Percentiles rank a stretch among this genome's conserved stretches.
phyloP scores from a whole-genome alignment of 2,113 vertebrate species.

The Bombycilla garrulus region DNA sequence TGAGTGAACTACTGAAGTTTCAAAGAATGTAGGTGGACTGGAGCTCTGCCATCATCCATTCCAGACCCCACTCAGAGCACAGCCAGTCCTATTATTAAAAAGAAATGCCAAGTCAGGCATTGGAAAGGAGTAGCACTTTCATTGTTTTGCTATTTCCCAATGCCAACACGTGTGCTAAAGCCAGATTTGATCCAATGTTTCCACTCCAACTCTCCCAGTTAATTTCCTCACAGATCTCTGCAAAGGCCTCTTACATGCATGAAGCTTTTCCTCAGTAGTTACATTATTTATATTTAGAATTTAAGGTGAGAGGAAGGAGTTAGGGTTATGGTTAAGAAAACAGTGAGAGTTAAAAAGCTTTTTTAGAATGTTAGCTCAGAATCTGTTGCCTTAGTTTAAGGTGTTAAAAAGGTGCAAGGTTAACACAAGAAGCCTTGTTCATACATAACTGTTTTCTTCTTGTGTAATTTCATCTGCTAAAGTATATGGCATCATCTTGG shows the following conservation, averaged over 20 bases:
- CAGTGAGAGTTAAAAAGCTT: neutral
- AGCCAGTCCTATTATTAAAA: neutral
- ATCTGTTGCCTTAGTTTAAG: neutral
- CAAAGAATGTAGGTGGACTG: neutral
- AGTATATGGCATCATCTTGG: neutral
- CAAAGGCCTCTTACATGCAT: neutral
- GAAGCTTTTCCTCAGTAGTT: neutral
- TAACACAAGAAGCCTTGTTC: neutral
- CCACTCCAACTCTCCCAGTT: neutral
- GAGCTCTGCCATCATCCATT: neutral
- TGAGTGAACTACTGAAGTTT: neutral
- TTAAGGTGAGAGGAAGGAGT: neutral
- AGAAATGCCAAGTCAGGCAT: neutral
- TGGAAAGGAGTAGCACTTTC: accelerated
- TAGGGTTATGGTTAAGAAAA: neutral
- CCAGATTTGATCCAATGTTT: accelerated
- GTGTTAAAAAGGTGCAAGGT: neutral
- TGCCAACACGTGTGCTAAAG: accelerated
- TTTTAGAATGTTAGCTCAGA: neutral
- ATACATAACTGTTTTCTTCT: neutral
- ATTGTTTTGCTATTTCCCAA: neutral
- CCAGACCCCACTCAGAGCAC: neutral
- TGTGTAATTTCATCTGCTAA: neutral
- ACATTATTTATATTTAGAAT: neutral
- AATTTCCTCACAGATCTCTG: neutral